Evolutionary conservation across 2,113 vertebrate species (phyloP), one percentile per base, ranked within the genome.

Genomic region (Martes martes): DNA sequence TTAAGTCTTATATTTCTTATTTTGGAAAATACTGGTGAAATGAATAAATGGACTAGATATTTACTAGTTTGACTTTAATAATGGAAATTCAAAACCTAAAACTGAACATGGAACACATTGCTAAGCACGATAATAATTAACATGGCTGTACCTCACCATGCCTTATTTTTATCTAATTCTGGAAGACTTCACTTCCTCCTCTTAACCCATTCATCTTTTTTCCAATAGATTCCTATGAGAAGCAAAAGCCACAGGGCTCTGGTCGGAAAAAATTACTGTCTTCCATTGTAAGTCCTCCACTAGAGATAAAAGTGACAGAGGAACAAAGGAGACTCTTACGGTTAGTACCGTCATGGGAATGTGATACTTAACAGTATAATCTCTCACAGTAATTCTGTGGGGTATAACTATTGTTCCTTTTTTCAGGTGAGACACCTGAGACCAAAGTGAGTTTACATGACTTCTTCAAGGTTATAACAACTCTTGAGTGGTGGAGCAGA

Each of bases 161-260:
- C 47, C 71, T 78, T 59, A 16, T 94, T 88, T 88, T 83, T 80
- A 42, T 89, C 82, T 81, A 82, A 97, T 21, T 31, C 39, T 76
- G 57, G n/a, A 82, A 45, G 67, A 88, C 65, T 94, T 81, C 45
- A 33, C 74, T 93, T 90, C 45, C 61, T 84, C 11, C 23, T 82
- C 61, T 67, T 80, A 87, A 87, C 59, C 33, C 21, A 6, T 39
- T 81, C 74, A 36, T 90, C 19, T 95, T 97, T 98, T 96, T 98
- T 95, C 91, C 97, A 96, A 94, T 94, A 99, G 99, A 99, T 98
- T 99, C 99, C 65, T 99, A 99, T 97, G 99, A 99, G 97, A 99
- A 99, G 23, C 98, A 99, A 79, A 98, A 99, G 82, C 98, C 99
- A 93, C 99, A 98, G 97, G 97, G 96, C 57, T 96, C 97, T 63